Base-by-base conservation (phyloP, 2,113 vertebrate genomes). In the Pyrgilauda ruficollis region DNA sequence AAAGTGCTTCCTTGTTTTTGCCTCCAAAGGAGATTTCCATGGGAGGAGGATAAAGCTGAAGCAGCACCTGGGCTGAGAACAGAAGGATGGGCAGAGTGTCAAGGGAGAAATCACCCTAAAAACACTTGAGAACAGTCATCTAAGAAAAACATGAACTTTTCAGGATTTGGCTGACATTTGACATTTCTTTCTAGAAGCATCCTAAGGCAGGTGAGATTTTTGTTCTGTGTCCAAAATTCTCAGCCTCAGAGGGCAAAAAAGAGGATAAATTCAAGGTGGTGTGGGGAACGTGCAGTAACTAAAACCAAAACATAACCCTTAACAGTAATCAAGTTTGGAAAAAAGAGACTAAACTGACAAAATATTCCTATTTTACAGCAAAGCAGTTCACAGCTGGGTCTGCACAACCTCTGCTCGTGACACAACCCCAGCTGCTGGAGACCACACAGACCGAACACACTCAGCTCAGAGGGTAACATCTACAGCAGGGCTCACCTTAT, bases 11-110 rank as follows among this genome's bases (percentile, higher is more conserved):
- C 20, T 84, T 93, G 30, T 73, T 87, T 90, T 53, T 55, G 28
- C 70, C 39, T 87, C 41, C 94, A 67, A 86, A 93, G 80, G 79
- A 85, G 30, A 68, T 89, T 97, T 96, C 53, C 74, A 33, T 9
- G 9, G 68, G 9, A n/a, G 4, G 31, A 21, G 31, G 31, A 14
- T 22, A 14, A 22, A n/a, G 55, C 55, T 56, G 31, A 22, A 22
- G 55, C 55, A 56, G 31, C 31, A 9, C 31, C 53, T 14, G 31
- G 53, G 31, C 31, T 33, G 53, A 56, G 55, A 56, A 9, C 1
- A 7, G n/a, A n/a, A 50, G 10, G 5, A 28, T 9, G 41, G 16
- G 27, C 49, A 49, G 50, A 84, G 13, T 11, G 3, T 0, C 3
- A 80, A 70, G 41, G 37, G 50, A 73, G 18, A 49, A 87, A 46